Conservation (phyloP, 92 coral and sea anemone genomes). For the Epizoanthus ramosus region DNA sequence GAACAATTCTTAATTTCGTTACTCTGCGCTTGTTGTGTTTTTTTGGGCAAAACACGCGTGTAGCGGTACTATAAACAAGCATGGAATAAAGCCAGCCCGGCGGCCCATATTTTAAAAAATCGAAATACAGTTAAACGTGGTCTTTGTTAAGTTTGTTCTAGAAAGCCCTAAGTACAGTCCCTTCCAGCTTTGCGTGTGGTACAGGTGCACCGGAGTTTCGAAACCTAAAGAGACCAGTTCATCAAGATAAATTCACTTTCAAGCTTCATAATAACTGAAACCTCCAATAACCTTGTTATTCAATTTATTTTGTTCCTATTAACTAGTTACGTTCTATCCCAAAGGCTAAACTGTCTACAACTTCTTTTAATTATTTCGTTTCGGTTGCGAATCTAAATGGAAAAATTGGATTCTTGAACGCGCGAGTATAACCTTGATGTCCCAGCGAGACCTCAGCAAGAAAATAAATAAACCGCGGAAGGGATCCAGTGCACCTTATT, state of each 20-base stretch:
- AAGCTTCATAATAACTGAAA: neutral
- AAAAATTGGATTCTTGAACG: too few species aligned
- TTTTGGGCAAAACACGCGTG: neutral
- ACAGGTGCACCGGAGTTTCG: neutral
- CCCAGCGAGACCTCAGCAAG: too few species aligned
- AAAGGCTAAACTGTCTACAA: too few species aligned
- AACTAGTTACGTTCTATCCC: too few species aligned
- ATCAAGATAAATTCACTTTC: neutral
- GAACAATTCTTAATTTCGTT: conserved; percentile 12
- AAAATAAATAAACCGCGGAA: too few species aligned
- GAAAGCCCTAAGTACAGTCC: neutral
- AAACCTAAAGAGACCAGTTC: neutral
- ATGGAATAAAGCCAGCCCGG: neutral
- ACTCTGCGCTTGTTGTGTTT: neutral
- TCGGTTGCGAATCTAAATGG: too few species aligned
- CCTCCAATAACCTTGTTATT: neutral
- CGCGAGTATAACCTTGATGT: too few species aligned
- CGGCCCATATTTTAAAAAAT: neutral
- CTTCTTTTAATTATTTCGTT: too few species aligned
- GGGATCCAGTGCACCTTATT: too few species aligned
- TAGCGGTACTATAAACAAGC: neutral
- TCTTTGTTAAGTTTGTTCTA: neutral
- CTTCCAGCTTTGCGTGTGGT: neutral
- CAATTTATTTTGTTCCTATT: too few species aligned
- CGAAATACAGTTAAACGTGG: neutral